Percentiles rank a stretch among this genome's conserved stretches.
Evolutionary conservation across 2,888 invertebrate genomes (phyloP).

Genomic region (Lampropteryx suffumata): DNA sequence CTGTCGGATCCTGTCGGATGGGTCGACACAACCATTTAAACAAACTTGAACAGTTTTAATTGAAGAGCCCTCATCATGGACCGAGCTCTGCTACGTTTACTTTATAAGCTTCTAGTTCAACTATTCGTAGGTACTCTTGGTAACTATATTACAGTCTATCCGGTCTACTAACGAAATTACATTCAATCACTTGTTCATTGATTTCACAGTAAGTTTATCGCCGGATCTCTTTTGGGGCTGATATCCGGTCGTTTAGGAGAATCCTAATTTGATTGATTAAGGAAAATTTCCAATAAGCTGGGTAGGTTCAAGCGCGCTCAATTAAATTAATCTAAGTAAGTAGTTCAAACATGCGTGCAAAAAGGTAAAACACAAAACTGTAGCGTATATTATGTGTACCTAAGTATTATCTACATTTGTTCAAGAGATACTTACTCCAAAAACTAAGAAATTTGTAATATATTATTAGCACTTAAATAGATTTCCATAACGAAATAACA

Average conservation of each 20-base stretch:
- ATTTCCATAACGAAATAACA: too few species aligned
- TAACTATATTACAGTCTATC: conserved; percentile 13
- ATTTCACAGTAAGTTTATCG: conserved; percentile 46
- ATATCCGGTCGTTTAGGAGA: conserved; percentile 27
- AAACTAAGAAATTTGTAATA: too few species aligned
- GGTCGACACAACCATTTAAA: conserved; percentile 72
- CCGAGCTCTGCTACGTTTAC: conserved; percentile 35
- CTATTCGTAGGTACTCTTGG: conserved; percentile 20
- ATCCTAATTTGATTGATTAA: conserved; percentile 29
- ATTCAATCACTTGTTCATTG: conserved; percentile 45
- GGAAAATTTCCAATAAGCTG: conserved; percentile 10
- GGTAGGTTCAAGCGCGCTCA: conserved; percentile 2
- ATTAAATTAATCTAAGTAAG: conserved; percentile 5
- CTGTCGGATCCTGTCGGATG: conserved; percentile 52
- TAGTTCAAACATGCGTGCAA: background rate
- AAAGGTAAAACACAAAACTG: background rate
- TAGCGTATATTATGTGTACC: too few species aligned
- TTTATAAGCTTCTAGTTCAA: conserved; percentile 26
- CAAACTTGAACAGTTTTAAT: conserved; percentile 76
- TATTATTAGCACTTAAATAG: too few species aligned
- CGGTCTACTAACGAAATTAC: conserved; percentile 55
- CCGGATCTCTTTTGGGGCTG: conserved; percentile 32
- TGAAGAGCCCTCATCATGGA: conserved; percentile 66
- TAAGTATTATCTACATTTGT: too few species aligned
- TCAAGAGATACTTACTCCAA: too few species aligned